phyloP scores from a whole-genome alignment of 2,113 vertebrate genomes.

The Sitta europaea region DNA sequence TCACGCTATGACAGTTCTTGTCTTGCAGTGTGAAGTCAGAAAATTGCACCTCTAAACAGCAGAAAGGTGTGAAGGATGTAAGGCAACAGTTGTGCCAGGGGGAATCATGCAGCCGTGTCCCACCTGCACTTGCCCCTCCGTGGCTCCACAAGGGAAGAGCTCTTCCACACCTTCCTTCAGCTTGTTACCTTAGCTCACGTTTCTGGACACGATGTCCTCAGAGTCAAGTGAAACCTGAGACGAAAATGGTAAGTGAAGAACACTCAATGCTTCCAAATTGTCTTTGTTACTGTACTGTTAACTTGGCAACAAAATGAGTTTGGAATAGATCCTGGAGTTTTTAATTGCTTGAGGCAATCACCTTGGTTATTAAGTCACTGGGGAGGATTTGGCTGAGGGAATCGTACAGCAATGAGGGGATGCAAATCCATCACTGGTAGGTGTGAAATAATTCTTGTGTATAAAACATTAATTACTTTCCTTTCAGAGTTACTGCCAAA shows the following conservation, averaged over 20 bases:
- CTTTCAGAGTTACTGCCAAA: neutral
- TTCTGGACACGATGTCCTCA: neutral
- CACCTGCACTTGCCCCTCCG: rapidly evolving
- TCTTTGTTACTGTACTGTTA: neutral
- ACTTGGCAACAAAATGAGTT: neutral
- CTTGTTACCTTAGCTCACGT: neutral
- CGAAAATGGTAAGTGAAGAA: neutral
- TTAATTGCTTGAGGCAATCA: constrained; percentile 1
- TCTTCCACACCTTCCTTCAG: neutral
- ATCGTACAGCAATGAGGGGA: rapidly evolving
- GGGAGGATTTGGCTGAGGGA: neutral
- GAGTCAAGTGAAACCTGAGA: neutral
- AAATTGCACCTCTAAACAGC: neutral
- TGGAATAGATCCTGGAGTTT: neutral
- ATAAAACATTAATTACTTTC: neutral
- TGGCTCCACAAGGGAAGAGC: rapidly evolving
- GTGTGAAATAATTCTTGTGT: neutral
- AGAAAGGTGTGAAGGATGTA: neutral
- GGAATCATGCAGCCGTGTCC: neutral
- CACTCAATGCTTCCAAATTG: neutral
- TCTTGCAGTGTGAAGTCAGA: neutral
- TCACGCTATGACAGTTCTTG: neutral
- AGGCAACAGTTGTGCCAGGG: neutral
- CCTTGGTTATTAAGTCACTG: neutral
- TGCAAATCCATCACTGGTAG: neutral